Percentiles rank a stretch among this genome's conserved stretches.
These are phyloP conservation scores for Molossus molossus DNA, from an alignment of 2,797 vertebrate genomes.

Conservation along the genomic window DNA sequence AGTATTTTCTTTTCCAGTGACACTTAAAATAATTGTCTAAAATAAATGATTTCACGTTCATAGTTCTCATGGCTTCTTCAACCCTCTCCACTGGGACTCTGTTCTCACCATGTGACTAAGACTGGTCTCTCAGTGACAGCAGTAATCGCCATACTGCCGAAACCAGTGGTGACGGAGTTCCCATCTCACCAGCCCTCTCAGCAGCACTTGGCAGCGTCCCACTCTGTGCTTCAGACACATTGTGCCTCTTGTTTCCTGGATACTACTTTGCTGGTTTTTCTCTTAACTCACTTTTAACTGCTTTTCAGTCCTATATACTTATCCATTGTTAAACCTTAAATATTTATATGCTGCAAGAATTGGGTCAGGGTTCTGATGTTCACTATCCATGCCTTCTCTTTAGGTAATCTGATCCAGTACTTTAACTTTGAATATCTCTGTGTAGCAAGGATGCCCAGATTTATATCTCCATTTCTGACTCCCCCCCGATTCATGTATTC, in stretches of 20 bases:
- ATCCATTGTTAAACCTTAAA: background rate
- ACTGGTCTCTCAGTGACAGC: background rate
- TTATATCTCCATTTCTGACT: background rate
- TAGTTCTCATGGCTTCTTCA: background rate
- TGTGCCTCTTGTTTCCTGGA: background rate
- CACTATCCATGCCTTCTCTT: background rate
- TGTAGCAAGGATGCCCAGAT: background rate
- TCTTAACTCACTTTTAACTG: background rate
- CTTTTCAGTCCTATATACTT: background rate
- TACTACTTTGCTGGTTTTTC: background rate
- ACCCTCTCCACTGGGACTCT: background rate
- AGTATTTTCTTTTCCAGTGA: background rate
- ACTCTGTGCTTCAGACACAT: background rate
- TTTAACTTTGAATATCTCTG: background rate
- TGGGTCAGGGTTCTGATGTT: background rate
- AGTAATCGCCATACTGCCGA: background rate
- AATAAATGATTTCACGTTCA: constrained; percentile 1
- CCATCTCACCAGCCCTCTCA: background rate
- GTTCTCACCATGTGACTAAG: background rate
- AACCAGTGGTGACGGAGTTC: background rate
- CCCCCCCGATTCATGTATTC: background rate
- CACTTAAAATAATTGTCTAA: constrained; percentile 31
- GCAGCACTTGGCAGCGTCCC: background rate
- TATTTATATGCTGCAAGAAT: background rate
- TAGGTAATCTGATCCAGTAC: background rate